These are phyloP conservation scores for Holothuria scabra DNA, from an alignment of 53 echinoderm and acorn worm genomes.

Conservation along the genomic window DNA sequence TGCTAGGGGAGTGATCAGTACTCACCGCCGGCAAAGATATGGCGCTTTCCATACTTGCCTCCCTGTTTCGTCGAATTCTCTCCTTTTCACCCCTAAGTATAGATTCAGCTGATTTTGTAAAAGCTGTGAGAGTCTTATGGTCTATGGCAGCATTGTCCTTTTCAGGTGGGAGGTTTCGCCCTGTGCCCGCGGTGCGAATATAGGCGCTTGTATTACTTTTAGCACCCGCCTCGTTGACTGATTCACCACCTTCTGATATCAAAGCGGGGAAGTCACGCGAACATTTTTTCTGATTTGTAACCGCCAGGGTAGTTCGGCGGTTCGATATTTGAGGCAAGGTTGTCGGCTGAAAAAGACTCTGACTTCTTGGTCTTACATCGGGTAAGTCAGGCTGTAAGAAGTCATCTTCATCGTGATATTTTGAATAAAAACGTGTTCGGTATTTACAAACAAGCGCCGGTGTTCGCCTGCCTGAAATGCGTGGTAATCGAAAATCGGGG, in stretches of 20 bases:
- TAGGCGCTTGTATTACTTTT: constrained; percentile 50
- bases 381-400: neutral
- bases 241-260: constrained; percentile 3
- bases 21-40: constrained; percentile 80
- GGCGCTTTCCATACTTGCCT: constrained; percentile 77
- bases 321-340: constrained; percentile 57
- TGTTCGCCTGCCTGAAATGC: constrained; percentile 64
- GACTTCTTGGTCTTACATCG: constrained; percentile 57
- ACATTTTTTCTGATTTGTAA: neutral
- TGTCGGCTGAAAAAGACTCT: constrained; percentile 48
- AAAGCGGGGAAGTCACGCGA: neutral
- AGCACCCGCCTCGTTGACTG: neutral
- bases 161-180: neutral
- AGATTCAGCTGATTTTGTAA: constrained; percentile 30
- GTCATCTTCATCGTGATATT: constrained; percentile 51
- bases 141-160: neutral
- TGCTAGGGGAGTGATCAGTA: constrained; percentile 51
- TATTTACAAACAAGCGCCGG: constrained; percentile 76
- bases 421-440: constrained; percentile 50
- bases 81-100: constrained; percentile 58
- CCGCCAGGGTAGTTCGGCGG: constrained; percentile 31
- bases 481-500: constrained; percentile 54
- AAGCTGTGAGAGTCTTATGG: neutral
- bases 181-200: constrained; percentile 73
- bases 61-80: constrained; percentile 68